These are phyloP conservation scores for Rugalucina vietnamica DNA, from an alignment of 2,888 invertebrate species.

Conservation along the genomic window DNA sequence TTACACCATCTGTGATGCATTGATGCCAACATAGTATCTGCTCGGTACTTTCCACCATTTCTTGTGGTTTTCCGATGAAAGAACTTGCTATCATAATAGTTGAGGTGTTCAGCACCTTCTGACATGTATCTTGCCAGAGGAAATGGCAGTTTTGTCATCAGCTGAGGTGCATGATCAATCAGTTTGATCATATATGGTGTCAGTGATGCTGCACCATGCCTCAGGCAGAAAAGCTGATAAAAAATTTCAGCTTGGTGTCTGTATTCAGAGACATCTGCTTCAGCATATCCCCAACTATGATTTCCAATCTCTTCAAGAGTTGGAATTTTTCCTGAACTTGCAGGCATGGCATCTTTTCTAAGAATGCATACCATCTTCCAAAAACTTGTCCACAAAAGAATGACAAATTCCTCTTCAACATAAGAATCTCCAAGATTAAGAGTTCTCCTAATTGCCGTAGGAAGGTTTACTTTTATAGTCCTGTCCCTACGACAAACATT, in stretches of 20 bases:
- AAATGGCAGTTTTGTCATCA: not conserved
- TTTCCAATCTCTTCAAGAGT: not conserved
- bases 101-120: not conserved
- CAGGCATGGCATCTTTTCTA: not conserved
- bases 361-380: slow-evolving; percentile 1
- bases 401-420: not conserved
- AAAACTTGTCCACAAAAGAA: not conserved
- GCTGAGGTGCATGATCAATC: slow-evolving; percentile 3
- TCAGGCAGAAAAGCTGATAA: not conserved
- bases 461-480: not conserved
- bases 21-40: not conserved
- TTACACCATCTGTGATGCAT: not conserved
- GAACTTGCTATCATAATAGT: not conserved
- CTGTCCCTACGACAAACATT: not conserved
- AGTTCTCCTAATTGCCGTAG: not conserved
- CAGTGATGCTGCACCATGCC: not conserved
- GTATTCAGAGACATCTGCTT: not conserved
- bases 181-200: not conserved
- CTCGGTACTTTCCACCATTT: not conserved
- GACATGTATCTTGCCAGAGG: not conserved
- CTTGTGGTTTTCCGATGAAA: not conserved
- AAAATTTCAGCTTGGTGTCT: not conserved
- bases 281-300: not conserved
- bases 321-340: not conserved
- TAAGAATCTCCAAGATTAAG: not conserved